Conservation (phyloP, 2,888 invertebrate genomes). For the Eupithecia abbreviata region DNA sequence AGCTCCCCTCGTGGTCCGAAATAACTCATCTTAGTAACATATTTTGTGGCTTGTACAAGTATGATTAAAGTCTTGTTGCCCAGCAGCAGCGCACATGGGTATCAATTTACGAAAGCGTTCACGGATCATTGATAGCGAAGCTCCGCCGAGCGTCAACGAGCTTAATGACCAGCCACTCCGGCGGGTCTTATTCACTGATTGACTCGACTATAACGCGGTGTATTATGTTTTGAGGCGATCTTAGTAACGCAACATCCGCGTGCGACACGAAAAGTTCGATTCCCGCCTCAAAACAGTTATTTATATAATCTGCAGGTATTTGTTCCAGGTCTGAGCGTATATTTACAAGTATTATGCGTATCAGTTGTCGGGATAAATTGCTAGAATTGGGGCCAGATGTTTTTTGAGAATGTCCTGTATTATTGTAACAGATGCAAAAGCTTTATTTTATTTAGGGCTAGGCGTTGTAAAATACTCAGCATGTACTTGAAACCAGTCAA, state of each 20-base stretch:
- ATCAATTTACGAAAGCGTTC: constrained; percentile 55
- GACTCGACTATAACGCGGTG: background rate
- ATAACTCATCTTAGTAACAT: background rate
- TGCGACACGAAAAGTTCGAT: background rate
- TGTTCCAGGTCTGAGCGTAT: background rate
- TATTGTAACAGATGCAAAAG: background rate
- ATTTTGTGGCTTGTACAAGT: background rate
- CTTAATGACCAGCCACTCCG: constrained; percentile 61
- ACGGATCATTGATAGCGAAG: constrained; percentile 62
- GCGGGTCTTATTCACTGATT: constrained; percentile 7
- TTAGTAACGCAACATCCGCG: background rate
- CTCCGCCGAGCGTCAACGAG: constrained; percentile 63
- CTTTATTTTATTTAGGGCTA: no score
- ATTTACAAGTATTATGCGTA: no score
- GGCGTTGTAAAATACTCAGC: no score
- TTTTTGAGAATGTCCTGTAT: background rate
- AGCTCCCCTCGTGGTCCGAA: background rate
- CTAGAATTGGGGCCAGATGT: background rate
- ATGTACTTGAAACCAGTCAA: no score
- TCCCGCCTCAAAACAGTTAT: background rate
- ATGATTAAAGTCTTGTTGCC: background rate
- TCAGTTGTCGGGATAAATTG: background rate
- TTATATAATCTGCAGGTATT: background rate
- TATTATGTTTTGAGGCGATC: background rate
- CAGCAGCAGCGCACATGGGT: constrained; percentile 44